Evolutionary conservation across 2,797 vertebrate species (phyloP).

Genomic region (Sebastes itinus): DNA sequence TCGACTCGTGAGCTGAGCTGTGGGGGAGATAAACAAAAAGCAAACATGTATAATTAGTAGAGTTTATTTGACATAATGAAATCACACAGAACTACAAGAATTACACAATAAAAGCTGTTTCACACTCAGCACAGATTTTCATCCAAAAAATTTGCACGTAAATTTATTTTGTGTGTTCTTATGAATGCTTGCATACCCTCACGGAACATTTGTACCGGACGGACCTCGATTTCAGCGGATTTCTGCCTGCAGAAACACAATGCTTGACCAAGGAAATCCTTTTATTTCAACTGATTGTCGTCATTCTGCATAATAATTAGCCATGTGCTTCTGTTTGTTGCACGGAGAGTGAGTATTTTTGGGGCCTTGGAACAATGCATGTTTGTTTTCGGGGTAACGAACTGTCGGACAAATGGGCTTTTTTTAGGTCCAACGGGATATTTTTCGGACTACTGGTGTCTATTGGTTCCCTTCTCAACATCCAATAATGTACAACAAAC

Average conservation of each 20-base stretch:
- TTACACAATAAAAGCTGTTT: not conserved
- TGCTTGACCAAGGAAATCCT: too few species aligned
- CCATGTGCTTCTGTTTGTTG: too few species aligned
- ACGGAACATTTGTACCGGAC: not conserved
- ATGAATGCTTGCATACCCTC: too few species aligned
- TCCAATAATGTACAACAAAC: not conserved
- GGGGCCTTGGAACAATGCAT: not conserved
- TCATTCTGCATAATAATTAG: too few species aligned
- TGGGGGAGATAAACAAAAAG: not conserved
- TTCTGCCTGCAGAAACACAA: too few species aligned
- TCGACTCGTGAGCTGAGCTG: not conserved
- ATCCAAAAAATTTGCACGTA: too few species aligned
- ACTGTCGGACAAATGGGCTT: too few species aligned
- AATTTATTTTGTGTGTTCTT: too few species aligned
- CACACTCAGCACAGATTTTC: too few species aligned
- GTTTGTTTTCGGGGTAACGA: too few species aligned
- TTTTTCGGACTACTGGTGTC: accelerated
- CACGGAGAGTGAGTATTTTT: accelerated
- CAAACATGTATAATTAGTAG: not conserved
- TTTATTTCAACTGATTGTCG: too few species aligned
- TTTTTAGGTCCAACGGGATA: not conserved
- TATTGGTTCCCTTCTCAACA: not conserved
- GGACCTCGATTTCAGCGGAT: too few species aligned
- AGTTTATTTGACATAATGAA: not conserved
- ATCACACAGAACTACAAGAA: not conserved